Evolutionary conservation across 2,113 vertebrate species (phyloP).

Genomic region (Paramisgurnus dabryanus): DNA sequence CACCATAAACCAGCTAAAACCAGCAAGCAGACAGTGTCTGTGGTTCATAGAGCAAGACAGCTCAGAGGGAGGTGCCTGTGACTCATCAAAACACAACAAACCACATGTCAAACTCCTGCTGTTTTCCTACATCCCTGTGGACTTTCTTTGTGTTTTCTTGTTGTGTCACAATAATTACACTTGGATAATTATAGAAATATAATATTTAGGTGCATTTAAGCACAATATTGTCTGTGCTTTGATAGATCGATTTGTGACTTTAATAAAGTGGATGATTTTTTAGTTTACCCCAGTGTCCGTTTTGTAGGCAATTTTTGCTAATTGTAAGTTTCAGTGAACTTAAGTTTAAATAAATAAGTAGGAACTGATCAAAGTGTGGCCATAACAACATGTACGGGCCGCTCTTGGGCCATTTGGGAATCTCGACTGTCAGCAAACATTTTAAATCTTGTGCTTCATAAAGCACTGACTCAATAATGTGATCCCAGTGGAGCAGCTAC

Average conservation of each 20-base stretch:
- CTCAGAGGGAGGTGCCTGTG: neutral
- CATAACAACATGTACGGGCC: neutral
- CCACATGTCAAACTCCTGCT: neutral
- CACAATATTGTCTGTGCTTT: neutral
- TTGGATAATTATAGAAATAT: neutral
- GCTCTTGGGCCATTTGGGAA: neutral
- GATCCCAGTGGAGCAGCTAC: conserved; percentile 21
- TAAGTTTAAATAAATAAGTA: neutral
- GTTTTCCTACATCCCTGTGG: neutral
- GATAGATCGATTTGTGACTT: neutral
- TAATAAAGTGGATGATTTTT: too few relatives aligned
- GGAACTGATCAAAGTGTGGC: neutral
- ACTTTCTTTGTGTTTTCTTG: neutral
- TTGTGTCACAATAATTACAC: conserved; percentile 22
- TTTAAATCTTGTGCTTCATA: conserved; percentile 1
- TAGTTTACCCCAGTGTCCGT: too few relatives aligned
- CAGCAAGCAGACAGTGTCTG: neutral
- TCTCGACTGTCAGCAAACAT: neutral
- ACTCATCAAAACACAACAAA: conserved; percentile 35
- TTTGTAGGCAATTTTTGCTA: neutral
- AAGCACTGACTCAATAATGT: neutral
- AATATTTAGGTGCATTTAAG: neutral
- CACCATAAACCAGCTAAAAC: too few relatives aligned
- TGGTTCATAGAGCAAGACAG: conserved; percentile 7
- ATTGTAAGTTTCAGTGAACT: neutral